Evolutionary conservation across 2,888 invertebrate species (phyloP).

Genomic region (Yponomeuta cagnagella): DNA sequence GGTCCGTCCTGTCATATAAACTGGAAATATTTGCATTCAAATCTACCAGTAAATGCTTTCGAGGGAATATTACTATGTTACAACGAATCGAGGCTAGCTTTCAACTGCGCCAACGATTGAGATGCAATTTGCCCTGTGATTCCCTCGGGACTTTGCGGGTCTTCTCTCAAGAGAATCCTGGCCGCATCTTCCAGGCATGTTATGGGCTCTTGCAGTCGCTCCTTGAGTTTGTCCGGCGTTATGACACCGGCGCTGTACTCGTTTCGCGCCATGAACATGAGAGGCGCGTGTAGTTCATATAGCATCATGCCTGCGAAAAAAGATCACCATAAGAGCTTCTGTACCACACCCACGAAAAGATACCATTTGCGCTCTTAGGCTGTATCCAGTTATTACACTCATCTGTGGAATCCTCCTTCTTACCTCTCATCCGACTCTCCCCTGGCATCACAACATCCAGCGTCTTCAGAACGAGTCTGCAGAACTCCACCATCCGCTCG

Average conservation of each 20-base stretch:
- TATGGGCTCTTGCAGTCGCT: constrained; percentile 78
- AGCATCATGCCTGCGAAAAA: constrained; percentile 78
- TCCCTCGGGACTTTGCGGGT: constrained; percentile 79
- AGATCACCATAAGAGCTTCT: neutral
- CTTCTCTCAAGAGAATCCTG: constrained; percentile 80
- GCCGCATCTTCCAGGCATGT: constrained; percentile 78
- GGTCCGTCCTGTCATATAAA: neutral
- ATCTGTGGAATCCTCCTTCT: neutral
- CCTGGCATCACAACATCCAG: constrained; percentile 87
- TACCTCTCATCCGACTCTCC: constrained; percentile 83
- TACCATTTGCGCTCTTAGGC: no score
- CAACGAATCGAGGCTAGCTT: constrained; percentile 52
- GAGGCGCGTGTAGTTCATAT: constrained; percentile 87
- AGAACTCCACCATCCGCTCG: constrained; percentile 84
- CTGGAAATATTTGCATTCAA: neutral
- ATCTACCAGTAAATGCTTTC: neutral
- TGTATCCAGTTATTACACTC: neutral
- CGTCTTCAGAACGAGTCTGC: constrained; percentile 79
- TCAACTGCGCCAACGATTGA: constrained; percentile 64
- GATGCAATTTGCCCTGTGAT: constrained; percentile 77
- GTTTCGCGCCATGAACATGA: constrained; percentile 81
- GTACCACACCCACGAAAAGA: neutral
- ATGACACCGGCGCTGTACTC: constrained; percentile 77
- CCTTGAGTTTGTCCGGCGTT: constrained; percentile 75
- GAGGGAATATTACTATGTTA: constrained; percentile 23